Percentiles rank a stretch among this genome's conserved stretches.
phyloP scores from a whole-genome alignment of 2,888 invertebrate species.

The Digitonthophagus gazella region DNA sequence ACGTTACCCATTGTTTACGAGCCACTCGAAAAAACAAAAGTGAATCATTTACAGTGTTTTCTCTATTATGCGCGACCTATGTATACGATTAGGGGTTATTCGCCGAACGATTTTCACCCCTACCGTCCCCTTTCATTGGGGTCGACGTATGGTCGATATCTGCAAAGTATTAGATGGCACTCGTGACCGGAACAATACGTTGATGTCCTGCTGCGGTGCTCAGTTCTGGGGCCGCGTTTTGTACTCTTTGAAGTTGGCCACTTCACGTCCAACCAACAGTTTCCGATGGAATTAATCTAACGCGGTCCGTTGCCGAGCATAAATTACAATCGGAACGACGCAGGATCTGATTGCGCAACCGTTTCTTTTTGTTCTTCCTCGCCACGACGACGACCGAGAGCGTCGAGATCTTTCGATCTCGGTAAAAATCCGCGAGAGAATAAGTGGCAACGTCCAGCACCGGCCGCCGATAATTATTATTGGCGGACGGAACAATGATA shows the following conservation, averaged over 20 bases:
- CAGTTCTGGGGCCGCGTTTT: slow-evolving; percentile 32
- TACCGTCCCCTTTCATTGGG: slow-evolving; percentile 15
- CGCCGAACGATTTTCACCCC: slow-evolving; percentile 3
- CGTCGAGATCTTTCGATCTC: background rate
- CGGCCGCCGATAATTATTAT: background rate
- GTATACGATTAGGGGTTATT: slow-evolving; percentile 19
- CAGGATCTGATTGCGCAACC: background rate
- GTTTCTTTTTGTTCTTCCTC: background rate
- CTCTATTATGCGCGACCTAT: slow-evolving; percentile 42
- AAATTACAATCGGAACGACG: background rate
- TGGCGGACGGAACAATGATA: background rate
- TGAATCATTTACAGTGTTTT: slow-evolving; percentile 51
- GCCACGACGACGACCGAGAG: background rate
- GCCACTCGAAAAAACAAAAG: slow-evolving; percentile 51
- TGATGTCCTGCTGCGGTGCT: slow-evolving; percentile 39
- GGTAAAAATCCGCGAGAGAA: background rate
- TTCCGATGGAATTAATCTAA: background rate
- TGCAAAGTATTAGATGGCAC: slow-evolving; percentile 34
- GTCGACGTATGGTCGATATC: slow-evolving; percentile 30
- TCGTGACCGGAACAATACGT: slow-evolving; percentile 39
- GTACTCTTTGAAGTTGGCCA: background rate
- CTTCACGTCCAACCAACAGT: background rate
- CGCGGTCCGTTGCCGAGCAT: background rate
- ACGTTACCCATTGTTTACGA: slow-evolving; percentile 51
- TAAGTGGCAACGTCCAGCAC: background rate